Percentiles rank a stretch among this genome's conserved stretches.
These are phyloP conservation scores for Xiphophorus hellerii DNA, from an alignment of 2,113 vertebrate genomes.

Conservation along the genomic window DNA sequence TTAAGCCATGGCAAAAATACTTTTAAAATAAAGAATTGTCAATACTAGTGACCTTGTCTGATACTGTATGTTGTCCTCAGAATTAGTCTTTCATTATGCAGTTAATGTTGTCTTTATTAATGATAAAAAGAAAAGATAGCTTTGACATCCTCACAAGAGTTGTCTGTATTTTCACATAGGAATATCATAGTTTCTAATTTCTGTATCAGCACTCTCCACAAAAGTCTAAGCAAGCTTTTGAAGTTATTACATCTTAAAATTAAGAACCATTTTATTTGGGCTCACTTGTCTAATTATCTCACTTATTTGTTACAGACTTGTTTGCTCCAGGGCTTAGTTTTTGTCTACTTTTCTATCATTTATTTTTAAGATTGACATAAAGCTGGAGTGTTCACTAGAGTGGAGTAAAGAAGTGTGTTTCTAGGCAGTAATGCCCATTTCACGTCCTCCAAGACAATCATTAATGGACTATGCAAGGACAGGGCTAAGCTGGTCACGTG, in stretches of 20 bases:
- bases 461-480: conserved; percentile 39
- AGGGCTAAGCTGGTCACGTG: conserved; percentile 37
- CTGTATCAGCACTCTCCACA: background rate
- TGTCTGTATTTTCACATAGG: no score
- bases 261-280: conserved; percentile 8
- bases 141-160: no score
- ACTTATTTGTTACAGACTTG: conserved; percentile 25
- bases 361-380: conserved; percentile 36
- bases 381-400: conserved; percentile 16
- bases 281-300: background rate
- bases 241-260: conserved; percentile 13
- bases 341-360: conserved; percentile 38
- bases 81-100: no score
- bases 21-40: no score
- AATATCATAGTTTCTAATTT: background rate
- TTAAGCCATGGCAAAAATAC: no score
- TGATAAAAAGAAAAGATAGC: no score
- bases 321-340: conserved; percentile 14
- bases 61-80: no score
- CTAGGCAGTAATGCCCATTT: conserved; percentile 45
- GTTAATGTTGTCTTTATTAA: no score
- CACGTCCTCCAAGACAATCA: conserved; percentile 51
- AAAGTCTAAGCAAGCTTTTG: background rate
- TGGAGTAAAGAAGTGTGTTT: conserved; percentile 36
- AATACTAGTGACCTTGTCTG: no score